Base-by-base conservation (phyloP, 2,113 vertebrate species). In the Gobius niger region DNA sequence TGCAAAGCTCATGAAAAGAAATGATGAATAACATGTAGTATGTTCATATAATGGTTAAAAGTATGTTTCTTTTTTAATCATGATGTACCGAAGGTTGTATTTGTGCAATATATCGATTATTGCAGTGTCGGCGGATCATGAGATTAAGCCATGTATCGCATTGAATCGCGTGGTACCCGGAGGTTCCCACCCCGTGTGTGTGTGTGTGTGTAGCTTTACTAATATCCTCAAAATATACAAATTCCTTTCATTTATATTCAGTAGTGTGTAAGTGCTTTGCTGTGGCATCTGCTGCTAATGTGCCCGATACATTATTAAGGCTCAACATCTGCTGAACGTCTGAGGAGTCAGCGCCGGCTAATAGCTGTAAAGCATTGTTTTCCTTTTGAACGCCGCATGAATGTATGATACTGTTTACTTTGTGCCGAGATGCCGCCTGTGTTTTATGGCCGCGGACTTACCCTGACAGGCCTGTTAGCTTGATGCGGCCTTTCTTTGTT, bases 401-500 rank as follows among this genome's bases (percentile, higher is more conserved):
- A 44, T 60, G 47, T 50, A 60, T 60, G 57, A 60, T 44, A 60
- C 42, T 63, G 63, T 54, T 75, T 57, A 56, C 49, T 61, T 60
- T 41, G 52, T 67, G 65, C 49, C 18, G 54, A 42, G 62, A 47
- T 62, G 59, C 44, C 60, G 42, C 44, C 47, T 11, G 54, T 70
- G 44, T 60, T 19, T 9, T 44, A 19, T 73, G 42, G 68, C 70
- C 56, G 64, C 60, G 62, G 59, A 57, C 44, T 54, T 34, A 60
- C 68, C 15, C 61, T 61, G 68, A 79, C 67, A 68, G 44, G 24
- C 10, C 63, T 44, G 67, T 50, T 52, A 73, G 78, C 18, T 54
- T 74, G 57, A 80, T 42, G 51, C 13, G 13, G 76, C 69, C 34
- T 61, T 56, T n/a, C 69, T 47, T 67, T 51, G 62, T 47, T 70